Evolutionary conservation across 2,888 invertebrate genomes (phyloP).

Genomic region (Polyommatus icarus): DNA sequence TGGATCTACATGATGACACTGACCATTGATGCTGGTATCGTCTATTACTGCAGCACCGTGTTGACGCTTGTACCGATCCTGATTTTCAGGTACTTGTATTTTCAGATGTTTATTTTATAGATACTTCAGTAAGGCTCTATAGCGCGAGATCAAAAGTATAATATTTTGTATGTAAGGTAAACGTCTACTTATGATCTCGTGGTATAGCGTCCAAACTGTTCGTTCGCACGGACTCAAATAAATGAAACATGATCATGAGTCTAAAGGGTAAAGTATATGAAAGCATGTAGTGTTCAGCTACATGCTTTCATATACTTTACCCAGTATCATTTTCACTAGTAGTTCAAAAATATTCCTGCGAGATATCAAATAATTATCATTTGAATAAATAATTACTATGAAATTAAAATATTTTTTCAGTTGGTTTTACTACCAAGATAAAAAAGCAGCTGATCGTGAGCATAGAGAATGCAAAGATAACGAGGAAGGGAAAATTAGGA

Average conservation of each 20-base stretch:
- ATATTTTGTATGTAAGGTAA: no score
- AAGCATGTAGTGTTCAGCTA: no score
- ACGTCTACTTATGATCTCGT: no score
- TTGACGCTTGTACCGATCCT: constrained; percentile 83
- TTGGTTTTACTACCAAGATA: constrained; percentile 31
- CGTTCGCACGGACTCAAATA: no score
- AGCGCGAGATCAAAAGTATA: no score
- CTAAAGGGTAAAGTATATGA: no score
- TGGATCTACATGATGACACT: constrained; percentile 84
- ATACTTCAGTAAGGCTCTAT: background rate
- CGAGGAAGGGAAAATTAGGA: constrained; percentile 22
- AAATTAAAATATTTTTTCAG: background rate
- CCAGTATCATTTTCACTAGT: background rate
- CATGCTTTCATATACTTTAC: background rate
- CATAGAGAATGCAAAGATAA: constrained; percentile 31
- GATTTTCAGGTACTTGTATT: constrained; percentile 76
- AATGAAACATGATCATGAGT: no score
- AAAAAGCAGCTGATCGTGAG: constrained; percentile 30
- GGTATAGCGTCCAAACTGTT: no score
- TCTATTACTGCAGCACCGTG: constrained; percentile 83
- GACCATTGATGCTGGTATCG: constrained; percentile 82
- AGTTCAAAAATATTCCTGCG: no score
- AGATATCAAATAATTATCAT: no score
- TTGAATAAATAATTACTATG: background rate
- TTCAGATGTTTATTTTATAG: background rate